Percentiles rank a stretch among this genome's conserved stretches.
Conservation (phyloP, 2,797 vertebrate species). For the Distichodus sexfasciatus region DNA sequence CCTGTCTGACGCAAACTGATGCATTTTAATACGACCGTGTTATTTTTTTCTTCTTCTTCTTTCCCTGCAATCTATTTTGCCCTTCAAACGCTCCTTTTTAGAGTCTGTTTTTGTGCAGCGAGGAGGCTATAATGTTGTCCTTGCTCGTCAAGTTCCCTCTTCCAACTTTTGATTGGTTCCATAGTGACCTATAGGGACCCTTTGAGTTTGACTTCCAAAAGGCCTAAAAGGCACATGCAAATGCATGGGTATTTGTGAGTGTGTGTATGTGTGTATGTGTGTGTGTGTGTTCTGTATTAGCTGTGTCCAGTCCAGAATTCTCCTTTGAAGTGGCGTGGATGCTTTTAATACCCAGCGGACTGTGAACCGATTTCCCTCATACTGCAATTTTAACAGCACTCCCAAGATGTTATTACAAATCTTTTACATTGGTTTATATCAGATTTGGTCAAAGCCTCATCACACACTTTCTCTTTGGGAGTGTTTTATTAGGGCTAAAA, state of each 20-base stretch:
- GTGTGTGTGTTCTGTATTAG: conserved; percentile 29
- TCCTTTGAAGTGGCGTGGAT: conserved; percentile 46
- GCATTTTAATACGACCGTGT: conserved; percentile 73
- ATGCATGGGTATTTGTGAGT: conserved; percentile 11
- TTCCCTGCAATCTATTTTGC: conserved; percentile 41
- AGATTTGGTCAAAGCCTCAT: too few species aligned
- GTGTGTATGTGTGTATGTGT: neutral
- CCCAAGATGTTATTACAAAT: conserved; percentile 13
- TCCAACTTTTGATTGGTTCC: conserved; percentile 41
- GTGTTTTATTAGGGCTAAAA: too few species aligned
- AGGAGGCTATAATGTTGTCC: conserved; percentile 40
- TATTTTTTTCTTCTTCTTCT: too few species aligned
- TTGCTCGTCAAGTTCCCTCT: conserved; percentile 39
- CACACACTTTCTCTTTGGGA: too few species aligned
- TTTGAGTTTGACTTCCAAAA: conserved; percentile 46
- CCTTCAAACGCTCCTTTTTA: conserved; percentile 30
- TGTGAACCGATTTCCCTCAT: conserved; percentile 23
- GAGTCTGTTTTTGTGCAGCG: conserved; percentile 21
- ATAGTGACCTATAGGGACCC: conserved; percentile 39
- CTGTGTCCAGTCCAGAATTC: conserved; percentile 28
- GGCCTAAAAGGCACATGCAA: conserved; percentile 42
- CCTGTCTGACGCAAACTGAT: conserved; percentile 52
- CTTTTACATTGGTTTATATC: too few species aligned
- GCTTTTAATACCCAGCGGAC: conserved; percentile 35
- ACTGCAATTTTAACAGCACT: conserved; percentile 16